Evolutionary conservation across 2,113 vertebrate genomes (phyloP).

Genomic region (Ptilonorhynchus violaceus): DNA sequence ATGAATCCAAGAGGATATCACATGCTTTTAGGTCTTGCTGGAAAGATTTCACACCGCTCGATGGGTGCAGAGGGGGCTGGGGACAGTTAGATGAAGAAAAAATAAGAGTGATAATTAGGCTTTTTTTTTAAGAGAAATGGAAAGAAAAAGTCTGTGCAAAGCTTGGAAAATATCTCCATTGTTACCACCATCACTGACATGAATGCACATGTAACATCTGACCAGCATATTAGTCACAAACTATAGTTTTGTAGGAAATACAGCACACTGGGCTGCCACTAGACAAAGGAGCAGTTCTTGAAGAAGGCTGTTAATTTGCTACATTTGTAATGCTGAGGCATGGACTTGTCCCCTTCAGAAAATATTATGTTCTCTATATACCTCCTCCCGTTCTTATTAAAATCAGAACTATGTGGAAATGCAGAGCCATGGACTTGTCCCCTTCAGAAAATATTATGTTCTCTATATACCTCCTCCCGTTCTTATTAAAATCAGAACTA

Average conservation of each 20-base stretch:
- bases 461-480: neutral
- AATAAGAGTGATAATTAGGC: neutral
- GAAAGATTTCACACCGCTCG: constrained; percentile 2
- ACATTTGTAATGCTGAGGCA: neutral
- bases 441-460: neutral
- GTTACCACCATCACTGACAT: neutral
- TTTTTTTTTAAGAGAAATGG: neutral
- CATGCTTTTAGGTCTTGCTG: neutral
- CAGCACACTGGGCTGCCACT: neutral
- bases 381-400: neutral
- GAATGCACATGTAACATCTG: neutral
- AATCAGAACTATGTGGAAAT: neutral
- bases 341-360: neutral
- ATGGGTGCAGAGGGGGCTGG: rapidly evolving
- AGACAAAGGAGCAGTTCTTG: neutral
- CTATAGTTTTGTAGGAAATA: neutral
- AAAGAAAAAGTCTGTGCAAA: neutral
- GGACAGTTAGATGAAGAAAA: neutral
- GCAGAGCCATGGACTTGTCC: neutral
- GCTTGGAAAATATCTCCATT: neutral
- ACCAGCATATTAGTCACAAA: neutral
- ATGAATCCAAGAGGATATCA: neutral
- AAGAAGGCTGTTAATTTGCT: neutral
- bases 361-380: neutral
- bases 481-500: neutral